Conservation (phyloP, 2,113 vertebrate genomes). For the Engystomops pustulosus region DNA sequence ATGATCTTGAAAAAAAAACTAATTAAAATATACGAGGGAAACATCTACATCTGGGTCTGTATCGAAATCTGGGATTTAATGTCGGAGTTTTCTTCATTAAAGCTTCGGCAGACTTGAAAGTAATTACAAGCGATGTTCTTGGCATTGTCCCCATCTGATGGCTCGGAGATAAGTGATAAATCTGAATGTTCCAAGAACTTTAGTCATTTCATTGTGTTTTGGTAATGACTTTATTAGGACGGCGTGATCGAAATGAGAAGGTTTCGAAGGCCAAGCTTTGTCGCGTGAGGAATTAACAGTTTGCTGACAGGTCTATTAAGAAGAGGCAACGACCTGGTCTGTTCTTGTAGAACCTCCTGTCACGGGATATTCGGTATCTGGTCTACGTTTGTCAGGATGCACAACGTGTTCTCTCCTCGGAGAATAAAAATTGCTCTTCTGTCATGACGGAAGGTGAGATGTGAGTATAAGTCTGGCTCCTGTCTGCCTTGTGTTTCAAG, state of each 20-base stretch:
- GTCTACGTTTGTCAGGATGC: neutral
- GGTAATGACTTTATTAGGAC: slow-evolving; percentile 24
- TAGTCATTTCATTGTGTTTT: slow-evolving; percentile 27
- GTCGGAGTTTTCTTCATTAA: neutral
- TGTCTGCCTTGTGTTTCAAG: neutral
- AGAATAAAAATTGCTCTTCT: neutral
- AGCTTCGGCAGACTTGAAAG: neutral
- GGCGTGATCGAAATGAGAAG: slow-evolving; percentile 12
- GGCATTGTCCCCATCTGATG: slow-evolving; percentile 25
- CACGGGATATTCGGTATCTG: neutral
- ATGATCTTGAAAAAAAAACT: neutral
- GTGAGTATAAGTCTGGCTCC: slow-evolving; percentile 15
- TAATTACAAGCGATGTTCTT: slow-evolving; percentile 26
- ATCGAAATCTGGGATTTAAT: neutral
- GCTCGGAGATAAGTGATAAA: slow-evolving; percentile 16
- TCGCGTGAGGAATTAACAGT: slow-evolving; percentile 20
- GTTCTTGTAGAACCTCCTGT: slow-evolving; percentile 7
- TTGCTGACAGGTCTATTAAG: slow-evolving; percentile 40
- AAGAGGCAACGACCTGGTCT: slow-evolving; percentile 15
- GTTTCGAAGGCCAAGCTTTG: neutral
- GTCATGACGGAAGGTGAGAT: slow-evolving; percentile 25
- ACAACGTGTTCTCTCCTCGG: neutral
- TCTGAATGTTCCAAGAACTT: neutral
- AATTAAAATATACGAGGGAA: neutral
- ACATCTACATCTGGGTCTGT: neutral